Percentiles rank a stretch among this genome's conserved stretches.
These are phyloP conservation scores for Drosophila diplacantha DNA, from an alignment of 2,888 invertebrate genomes.

Conservation along the genomic window DNA sequence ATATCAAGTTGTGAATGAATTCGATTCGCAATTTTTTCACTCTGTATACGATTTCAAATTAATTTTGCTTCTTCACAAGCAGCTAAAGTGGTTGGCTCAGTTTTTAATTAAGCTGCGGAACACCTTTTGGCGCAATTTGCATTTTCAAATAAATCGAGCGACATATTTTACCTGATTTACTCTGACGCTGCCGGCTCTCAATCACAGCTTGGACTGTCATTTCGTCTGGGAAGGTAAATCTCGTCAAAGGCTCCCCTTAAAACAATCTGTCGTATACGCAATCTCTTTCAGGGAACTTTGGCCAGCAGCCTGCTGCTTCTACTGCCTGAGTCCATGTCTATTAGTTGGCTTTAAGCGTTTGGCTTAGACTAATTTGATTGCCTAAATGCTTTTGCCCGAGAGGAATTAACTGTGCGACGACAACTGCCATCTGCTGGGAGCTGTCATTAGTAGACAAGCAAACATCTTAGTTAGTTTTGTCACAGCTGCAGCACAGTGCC, in stretches of 20 bases:
- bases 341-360: slow-evolving; percentile 38
- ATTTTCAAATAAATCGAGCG: slow-evolving; percentile 34
- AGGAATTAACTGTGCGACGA: slow-evolving; percentile 27
- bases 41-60: background rate
- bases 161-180: slow-evolving; percentile 32
- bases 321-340: slow-evolving; percentile 17
- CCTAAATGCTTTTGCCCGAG: slow-evolving; percentile 29
- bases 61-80: background rate
- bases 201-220: slow-evolving; percentile 19
- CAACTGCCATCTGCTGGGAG: slow-evolving; percentile 27
- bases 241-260: slow-evolving; percentile 13
- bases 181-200: slow-evolving; percentile 13
- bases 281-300: slow-evolving; percentile 3
- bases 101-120: slow-evolving; percentile 36
- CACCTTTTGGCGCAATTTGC: slow-evolving; percentile 25
- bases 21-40: background rate
- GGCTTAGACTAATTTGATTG: slow-evolving; percentile 39
- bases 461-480: slow-evolving; percentile 26
- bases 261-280: slow-evolving; percentile 27
- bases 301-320: slow-evolving; percentile 9
- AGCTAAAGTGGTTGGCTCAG: background rate
- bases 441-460: slow-evolving; percentile 34
- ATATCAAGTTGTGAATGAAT: background rate
- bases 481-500: slow-evolving; percentile 11
- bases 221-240: slow-evolving; percentile 20